Conservation (phyloP, 2,888 invertebrate species). For the Acleris sparsana region DNA sequence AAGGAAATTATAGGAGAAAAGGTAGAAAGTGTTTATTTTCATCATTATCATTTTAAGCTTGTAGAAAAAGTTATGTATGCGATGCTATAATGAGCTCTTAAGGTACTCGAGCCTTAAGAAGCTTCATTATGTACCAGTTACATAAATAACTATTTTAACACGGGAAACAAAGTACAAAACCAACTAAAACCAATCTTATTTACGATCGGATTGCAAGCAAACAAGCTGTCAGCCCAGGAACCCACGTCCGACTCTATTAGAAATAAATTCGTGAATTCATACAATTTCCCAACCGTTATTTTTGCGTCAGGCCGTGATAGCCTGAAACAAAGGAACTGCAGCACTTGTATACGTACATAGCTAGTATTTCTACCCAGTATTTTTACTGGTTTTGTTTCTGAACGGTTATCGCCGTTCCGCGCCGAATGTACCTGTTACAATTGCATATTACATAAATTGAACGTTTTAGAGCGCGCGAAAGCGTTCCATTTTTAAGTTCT, state of each 20-base stretch:
- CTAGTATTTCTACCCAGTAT: constrained; percentile 21
- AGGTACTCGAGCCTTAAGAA: too few relatives aligned
- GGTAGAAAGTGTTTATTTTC: too few relatives aligned
- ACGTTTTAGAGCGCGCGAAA: constrained; percentile 21
- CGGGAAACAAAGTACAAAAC: background rate
- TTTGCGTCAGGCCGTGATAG: constrained; percentile 22
- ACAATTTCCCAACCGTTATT: constrained; percentile 20
- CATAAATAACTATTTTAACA: too few relatives aligned
- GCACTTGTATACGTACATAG: background rate
- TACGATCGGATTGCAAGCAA: constrained; percentile 18
- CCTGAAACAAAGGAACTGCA: constrained; percentile 35
- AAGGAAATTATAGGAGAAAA: too few relatives aligned
- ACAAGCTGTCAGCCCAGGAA: constrained; percentile 21
- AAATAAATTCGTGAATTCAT: constrained; percentile 22
- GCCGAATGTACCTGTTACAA: constrained; percentile 35
- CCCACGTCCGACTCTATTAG: constrained; percentile 18
- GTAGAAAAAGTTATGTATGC: too few relatives aligned
- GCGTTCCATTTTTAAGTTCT: constrained; percentile 22
- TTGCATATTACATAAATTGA: constrained; percentile 38
- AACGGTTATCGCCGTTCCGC: constrained; percentile 36
- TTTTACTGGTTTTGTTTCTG: constrained; percentile 26
- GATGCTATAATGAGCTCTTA: too few relatives aligned
- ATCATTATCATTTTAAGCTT: too few relatives aligned
- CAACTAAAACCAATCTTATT: constrained; percentile 7
- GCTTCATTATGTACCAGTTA: too few relatives aligned